Base-by-base conservation (phyloP, 2,113 vertebrate species). In the Sakesphorus luctuosus region DNA sequence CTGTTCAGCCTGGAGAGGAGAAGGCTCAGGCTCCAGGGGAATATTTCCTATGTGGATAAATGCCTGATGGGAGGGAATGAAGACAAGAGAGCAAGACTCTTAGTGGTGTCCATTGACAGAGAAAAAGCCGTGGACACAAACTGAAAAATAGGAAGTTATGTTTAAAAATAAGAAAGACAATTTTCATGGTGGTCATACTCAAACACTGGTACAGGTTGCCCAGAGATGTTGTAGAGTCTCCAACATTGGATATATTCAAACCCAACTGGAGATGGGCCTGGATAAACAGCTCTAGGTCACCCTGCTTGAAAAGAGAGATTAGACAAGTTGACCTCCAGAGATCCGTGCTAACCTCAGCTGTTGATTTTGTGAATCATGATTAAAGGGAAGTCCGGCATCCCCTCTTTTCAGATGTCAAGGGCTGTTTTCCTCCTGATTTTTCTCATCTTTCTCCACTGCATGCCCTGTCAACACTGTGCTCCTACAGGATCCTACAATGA, bases 221-320 rank as follows among this genome's bases (percentile, higher is more conserved):
- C 13, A 31, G 29, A 46, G 25, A 40, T 6, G 16, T 10, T 81
- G 35, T 36, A 35, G 26, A 44, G 13, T 44, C 18, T 75, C 19
- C 49, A 2, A 40, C 26, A 43, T 11, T 86, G 35, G 40, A 66
- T n/a, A n/a, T 61, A 36, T 31, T 68, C 25, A 69, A 81, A 72
- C 15, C 9, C 15, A 78, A 8, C 5, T 16, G 4, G 16, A 62
- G 10, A 4, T 16, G 12, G 16, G 53, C 25, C 36, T 63, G 62
- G 11, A 15, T 4, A 83, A 62, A 28, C 11, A 86, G 20, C 5
- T 58, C 36, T 38, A 61, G 14, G 24, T 86, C 15, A 62, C 24
- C 4, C 21, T 29, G 13, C 3, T 55, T 59, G 33, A 63, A 36
- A 62, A 44, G 5, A 13, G 12, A 0, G 0, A 1, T 62, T 76